phyloP scores from a whole-genome alignment of 1,140 invertebrate genomes.

The Micrasema longulum region DNA sequence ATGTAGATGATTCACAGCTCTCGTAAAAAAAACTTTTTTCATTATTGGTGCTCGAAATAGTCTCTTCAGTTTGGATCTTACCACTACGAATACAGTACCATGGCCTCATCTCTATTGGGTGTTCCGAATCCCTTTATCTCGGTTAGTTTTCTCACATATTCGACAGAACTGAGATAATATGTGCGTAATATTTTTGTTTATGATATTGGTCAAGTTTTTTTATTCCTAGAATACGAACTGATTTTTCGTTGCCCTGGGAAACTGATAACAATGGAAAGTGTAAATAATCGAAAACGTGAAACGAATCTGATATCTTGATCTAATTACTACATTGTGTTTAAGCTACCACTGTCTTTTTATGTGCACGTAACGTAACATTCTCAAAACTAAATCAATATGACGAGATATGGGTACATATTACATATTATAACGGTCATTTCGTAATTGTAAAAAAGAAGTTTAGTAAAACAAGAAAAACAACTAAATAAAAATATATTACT shows the following conservation, averaged over 20 bases:
- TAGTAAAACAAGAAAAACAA: no score
- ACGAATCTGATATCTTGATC: slow-evolving; percentile 7
- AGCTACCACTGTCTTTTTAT: not conserved
- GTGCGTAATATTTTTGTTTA: slow-evolving; percentile 5
- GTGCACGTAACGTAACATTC: no score
- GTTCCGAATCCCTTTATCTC: slow-evolving; percentile 31
- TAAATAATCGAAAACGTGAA: slow-evolving; percentile 22
- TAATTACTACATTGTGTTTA: not conserved
- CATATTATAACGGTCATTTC: not conserved
- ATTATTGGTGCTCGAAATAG: no score
- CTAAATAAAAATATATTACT: no score
- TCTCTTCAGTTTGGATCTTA: no score
- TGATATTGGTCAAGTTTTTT: slow-evolving; percentile 30
- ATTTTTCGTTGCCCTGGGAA: no score
- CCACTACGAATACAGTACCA: not conserved
- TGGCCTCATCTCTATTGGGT: slow-evolving; percentile 18
- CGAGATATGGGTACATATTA: no score
- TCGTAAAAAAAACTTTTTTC: no score
- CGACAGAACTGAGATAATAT: not conserved
- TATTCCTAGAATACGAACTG: not conserved
- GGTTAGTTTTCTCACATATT: slow-evolving; percentile 39
- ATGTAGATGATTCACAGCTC: no score
- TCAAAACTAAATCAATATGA: no score
- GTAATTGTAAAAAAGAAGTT: no score
- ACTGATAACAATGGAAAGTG: not conserved